Conservation (phyloP, 1,140 invertebrate species). For the Acromyrmex charruanus region DNA sequence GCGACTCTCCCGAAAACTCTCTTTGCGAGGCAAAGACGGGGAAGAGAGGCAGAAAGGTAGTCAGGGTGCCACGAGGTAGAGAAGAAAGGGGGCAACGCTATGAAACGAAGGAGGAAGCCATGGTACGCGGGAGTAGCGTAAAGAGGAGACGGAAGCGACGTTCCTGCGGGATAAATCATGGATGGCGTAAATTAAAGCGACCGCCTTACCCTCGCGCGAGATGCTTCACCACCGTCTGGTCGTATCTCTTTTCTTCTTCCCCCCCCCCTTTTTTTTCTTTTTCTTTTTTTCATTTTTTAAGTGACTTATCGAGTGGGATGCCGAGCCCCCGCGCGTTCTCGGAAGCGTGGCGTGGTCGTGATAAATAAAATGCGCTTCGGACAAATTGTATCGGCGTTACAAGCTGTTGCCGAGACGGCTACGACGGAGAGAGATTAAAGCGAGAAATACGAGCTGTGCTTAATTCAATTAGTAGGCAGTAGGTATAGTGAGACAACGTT, state of each 20-base stretch:
- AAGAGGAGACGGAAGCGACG: constrained; percentile 72
- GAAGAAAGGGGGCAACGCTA: neutral
- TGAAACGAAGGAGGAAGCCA: neutral
- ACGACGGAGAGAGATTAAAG: constrained; percentile 42
- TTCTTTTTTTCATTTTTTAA: constrained; percentile 13
- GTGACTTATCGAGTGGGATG: constrained; percentile 77
- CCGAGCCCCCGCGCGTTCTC: constrained; percentile 57
- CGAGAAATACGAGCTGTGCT: constrained; percentile 63
- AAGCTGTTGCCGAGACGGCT: constrained; percentile 29
- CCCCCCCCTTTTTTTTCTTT: constrained; percentile 41
- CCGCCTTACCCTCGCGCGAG: constrained; percentile 62
- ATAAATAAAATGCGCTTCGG: constrained; percentile 71
- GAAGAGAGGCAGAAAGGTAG: constrained; percentile 37
- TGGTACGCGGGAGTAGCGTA: constrained; percentile 40
- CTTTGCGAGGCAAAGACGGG: constrained; percentile 30
- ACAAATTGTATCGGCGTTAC: constrained; percentile 75
- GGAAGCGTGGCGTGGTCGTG: constrained; percentile 60
- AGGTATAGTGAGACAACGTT: constrained; percentile 25
- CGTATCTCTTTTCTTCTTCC: neutral
- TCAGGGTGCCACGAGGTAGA: neutral
- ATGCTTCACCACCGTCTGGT: neutral
- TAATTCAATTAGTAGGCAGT: constrained; percentile 70
- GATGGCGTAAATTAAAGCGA: constrained; percentile 75
- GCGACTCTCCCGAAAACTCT: constrained; percentile 72
- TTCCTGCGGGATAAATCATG: constrained; percentile 72